These are phyloP conservation scores for Ondatra zibethicus DNA, from an alignment of 2,113 vertebrate species.

Conservation along the genomic window DNA sequence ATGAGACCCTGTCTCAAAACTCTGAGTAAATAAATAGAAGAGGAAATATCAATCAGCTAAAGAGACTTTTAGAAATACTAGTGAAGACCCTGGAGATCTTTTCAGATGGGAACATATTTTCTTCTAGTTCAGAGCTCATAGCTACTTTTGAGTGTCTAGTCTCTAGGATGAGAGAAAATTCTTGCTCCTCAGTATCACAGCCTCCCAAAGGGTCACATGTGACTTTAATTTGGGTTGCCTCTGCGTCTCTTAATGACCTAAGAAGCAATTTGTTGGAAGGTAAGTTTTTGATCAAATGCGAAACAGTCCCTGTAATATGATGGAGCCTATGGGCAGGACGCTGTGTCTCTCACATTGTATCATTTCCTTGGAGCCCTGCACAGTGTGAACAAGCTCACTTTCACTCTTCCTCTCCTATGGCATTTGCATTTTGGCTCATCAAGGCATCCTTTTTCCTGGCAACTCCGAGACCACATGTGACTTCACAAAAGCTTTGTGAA, in stretches of 20 bases:
- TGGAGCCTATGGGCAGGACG: constrained; percentile 52
- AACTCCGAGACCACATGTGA: constrained; percentile 77
- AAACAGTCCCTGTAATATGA: constrained; percentile 12
- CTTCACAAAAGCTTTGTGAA: constrained; percentile 80
- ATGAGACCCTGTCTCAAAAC: not conserved
- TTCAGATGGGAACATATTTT: not conserved
- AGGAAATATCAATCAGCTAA: not conserved
- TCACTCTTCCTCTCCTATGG: constrained; percentile 78
- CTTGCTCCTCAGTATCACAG: not conserved
- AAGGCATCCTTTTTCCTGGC: constrained; percentile 79
- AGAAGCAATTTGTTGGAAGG: constrained; percentile 14
- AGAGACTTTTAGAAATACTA: not conserved
- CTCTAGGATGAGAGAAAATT: not conserved
- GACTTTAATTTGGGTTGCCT: constrained; percentile 35
- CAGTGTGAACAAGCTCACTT: constrained; percentile 83
- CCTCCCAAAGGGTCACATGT: not conserved
- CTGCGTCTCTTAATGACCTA: constrained; percentile 45
- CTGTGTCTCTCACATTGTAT: constrained; percentile 48
- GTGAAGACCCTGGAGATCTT: not conserved
- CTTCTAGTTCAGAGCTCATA: not conserved
- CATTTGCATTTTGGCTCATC: constrained; percentile 84
- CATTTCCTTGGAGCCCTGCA: constrained; percentile 74
- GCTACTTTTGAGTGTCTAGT: not conserved
- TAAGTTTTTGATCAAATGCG: constrained; percentile 54
- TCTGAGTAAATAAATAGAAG: not conserved